Conservation (phyloP, 2,888 invertebrate genomes). For the Cerastis rubricosa region DNA sequence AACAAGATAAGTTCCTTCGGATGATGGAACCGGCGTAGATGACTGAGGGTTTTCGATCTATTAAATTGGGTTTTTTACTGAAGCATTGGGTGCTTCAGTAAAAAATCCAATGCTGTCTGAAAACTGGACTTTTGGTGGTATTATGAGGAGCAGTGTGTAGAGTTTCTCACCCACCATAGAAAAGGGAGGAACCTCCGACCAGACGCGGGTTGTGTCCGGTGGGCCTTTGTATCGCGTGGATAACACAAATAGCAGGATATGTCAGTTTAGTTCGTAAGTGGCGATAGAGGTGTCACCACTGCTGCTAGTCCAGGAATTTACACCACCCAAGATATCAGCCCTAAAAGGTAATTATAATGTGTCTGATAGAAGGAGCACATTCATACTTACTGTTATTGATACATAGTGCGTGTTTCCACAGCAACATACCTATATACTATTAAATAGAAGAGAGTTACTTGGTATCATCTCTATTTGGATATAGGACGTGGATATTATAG, state of each 20-base stretch:
- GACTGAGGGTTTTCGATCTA: neutral
- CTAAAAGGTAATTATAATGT: conserved; percentile 46
- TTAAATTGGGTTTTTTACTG: too few relatives aligned
- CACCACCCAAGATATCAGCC: conserved; percentile 20
- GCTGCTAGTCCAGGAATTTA: neutral
- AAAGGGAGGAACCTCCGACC: neutral
- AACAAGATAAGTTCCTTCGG: neutral
- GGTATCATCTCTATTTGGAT: conserved; percentile 53
- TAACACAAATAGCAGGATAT: neutral
- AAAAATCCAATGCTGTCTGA: neutral
- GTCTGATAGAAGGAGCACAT: conserved; percentile 57
- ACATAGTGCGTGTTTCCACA: conserved; percentile 42
- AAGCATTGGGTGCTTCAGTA: too few relatives aligned
- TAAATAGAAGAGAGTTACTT: conserved; percentile 55
- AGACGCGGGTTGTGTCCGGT: neutral
- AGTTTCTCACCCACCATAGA: neutral
- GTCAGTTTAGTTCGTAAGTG: neutral
- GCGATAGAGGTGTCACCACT: neutral
- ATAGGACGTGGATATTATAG: conserved; percentile 41
- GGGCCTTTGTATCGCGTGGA: neutral
- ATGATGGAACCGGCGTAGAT: too few relatives aligned
- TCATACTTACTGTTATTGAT: conserved; percentile 59
- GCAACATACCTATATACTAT: conserved; percentile 50
- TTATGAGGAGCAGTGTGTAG: neutral
- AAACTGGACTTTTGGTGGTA: neutral